phyloP scores from a whole-genome alignment of 1,140 invertebrate species.

The Coptotermes formosanus region DNA sequence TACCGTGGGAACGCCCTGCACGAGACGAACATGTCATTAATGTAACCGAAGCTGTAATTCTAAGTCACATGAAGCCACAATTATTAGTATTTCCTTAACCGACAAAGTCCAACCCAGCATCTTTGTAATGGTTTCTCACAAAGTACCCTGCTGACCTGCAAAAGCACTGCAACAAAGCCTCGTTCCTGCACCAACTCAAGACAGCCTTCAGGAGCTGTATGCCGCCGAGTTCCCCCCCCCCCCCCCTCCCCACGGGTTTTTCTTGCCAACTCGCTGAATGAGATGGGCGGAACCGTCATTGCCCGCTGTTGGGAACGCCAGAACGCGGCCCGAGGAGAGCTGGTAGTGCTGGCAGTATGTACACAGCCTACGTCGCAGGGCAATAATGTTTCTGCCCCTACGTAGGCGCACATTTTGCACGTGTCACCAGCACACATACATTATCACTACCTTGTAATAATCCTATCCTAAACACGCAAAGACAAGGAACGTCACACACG shows the following conservation, averaged over 20 bases:
- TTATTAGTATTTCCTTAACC: slow-evolving; percentile 9
- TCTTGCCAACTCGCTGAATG: not conserved
- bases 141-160: not conserved
- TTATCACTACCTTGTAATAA: too few species aligned
- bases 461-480: too few species aligned
- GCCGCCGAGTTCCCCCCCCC: not conserved
- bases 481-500: too few species aligned
- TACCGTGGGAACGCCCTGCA: not conserved
- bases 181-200: not conserved
- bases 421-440: too few species aligned
- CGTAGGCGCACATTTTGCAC: too few species aligned
- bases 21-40: not conserved
- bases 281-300: not conserved
- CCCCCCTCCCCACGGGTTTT: too few species aligned
- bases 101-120: slow-evolving; percentile 5
- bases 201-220: not conserved
- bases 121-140: slow-evolving; percentile 7
- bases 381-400: not conserved
- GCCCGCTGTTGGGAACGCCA: not conserved
- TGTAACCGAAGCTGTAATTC: slow-evolving; percentile 18
- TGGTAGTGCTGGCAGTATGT: too few species aligned
- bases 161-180: not conserved
- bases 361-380: not conserved
- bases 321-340: too few species aligned
- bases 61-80: not conserved